Conservation (phyloP, 2,888 invertebrate species). For the Acanthosoma haemorrhoidale region DNA sequence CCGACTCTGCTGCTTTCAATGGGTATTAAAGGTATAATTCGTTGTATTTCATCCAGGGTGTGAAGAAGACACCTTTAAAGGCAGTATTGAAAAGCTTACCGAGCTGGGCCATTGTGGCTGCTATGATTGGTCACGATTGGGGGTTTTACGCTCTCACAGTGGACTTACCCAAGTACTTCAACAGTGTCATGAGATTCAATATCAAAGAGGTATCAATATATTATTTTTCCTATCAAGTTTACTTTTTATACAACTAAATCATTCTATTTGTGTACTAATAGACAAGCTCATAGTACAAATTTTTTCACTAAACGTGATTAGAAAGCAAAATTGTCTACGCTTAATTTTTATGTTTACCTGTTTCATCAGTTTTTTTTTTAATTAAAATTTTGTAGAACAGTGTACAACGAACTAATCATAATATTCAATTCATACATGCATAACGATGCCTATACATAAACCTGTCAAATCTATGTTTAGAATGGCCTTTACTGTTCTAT, state of each 20-base stretch:
- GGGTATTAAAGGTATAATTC: no score
- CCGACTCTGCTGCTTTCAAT: no score
- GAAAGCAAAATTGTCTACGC: no score
- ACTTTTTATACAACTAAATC: background rate
- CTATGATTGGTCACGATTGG: constrained; percentile 56
- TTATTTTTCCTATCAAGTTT: no score
- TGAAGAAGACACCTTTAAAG: constrained; percentile 60
- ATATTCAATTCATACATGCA: background rate
- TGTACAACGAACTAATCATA: background rate
- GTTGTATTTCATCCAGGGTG: no score
- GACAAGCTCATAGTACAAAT: no score
- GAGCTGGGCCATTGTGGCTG: constrained; percentile 46
- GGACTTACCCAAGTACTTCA: constrained; percentile 64
- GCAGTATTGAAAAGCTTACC: constrained; percentile 53
- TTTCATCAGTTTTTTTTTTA: no score
- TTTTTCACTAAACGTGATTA: no score
- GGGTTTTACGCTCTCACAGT: constrained; percentile 65
- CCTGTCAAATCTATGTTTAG: constrained; percentile 42
- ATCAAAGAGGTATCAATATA: constrained; percentile 48
- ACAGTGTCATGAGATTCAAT: constrained; percentile 58
- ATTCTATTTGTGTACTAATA: background rate
- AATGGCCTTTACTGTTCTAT: constrained; percentile 58
- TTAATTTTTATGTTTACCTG: no score
- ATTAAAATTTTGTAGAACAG: no score
- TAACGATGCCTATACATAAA: background rate